Evolutionary conservation across 1,140 invertebrate species (phyloP), one percentile per base, ranked within the genome.

Genomic region (Ceratina japonica): DNA sequence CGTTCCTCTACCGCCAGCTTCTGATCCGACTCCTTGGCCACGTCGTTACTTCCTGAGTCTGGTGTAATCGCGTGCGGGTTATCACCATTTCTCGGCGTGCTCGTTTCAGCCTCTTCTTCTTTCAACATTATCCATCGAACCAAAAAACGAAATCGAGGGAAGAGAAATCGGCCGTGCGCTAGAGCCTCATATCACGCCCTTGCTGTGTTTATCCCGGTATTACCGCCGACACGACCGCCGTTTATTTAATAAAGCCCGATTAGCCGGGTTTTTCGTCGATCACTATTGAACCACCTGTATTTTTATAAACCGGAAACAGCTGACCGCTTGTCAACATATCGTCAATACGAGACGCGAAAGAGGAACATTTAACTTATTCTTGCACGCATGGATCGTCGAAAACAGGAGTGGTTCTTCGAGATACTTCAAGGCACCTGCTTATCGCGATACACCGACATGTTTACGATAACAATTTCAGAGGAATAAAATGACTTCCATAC

Each of bases 31-130:
- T 87, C 82, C 68, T 88, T 85, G 75, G 89, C 91, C 90, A 91
- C 89, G 90, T 91, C 82, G 87, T 87, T 87, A 86, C 79, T 90
- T 86, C 78, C 85, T 78, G 90, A 87, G 51, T 88, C 83, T 27
- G 79, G 64, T 68, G 70, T 81, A 31, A 78, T 71, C 54, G 81
- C 73, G 76, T 73, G 73, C 71, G 82, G 51, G 79, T 89, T 84
- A 89, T 91, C 89, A 84, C 75, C 89, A 91, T 91, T 87, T 86
- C 86, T 89, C 44, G 73, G 71, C 81, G 81, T 70, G 61, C 54
- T 85, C 31, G 74, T 79, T 73, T 87, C 83, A 71, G 68, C 63
- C 52, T 87, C 83, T 65, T 89, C 83, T 65, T 89, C 84, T 31
- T 77, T 86, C 75, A 79, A 88, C 90, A 90, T 90, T 86, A 87